phyloP scores from a whole-genome alignment of 2,888 invertebrate species.

The Physocephala rufipes region DNA sequence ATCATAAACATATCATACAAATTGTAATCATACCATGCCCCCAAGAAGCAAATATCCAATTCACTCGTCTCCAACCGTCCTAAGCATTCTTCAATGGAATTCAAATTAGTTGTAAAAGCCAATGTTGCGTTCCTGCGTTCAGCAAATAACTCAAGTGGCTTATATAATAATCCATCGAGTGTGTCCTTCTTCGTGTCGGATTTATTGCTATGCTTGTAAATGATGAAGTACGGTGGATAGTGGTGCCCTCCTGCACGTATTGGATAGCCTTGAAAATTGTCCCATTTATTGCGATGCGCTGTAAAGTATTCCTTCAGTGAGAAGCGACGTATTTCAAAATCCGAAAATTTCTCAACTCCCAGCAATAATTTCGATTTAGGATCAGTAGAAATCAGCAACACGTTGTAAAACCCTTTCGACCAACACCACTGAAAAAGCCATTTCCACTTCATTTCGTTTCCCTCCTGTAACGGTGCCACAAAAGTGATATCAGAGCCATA shows the following conservation, averaged over 20 bases:
- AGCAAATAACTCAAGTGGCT: slow-evolving; percentile 1
- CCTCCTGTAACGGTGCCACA: background rate
- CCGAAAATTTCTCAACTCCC: slow-evolving; percentile 8
- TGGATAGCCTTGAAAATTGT: slow-evolving; percentile 21
- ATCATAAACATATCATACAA: background rate
- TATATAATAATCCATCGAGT: background rate
- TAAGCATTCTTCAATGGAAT: background rate
- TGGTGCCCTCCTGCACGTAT: slow-evolving; percentile 19
- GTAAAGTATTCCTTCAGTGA: slow-evolving; percentile 11
- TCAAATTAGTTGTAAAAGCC: too few species aligned
- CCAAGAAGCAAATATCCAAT: background rate
- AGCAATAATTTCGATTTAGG: background rate
- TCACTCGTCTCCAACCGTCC: background rate
- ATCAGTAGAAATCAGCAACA: slow-evolving; percentile 8
- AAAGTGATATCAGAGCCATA: slow-evolving; percentile 26
- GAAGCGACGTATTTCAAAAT: background rate
- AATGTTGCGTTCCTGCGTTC: background rate
- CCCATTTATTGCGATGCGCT: background rate
- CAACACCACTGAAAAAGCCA: slow-evolving; percentile 31
- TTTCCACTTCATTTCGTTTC: background rate
- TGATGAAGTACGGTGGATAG: slow-evolving; percentile 33
- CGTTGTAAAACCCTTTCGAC: slow-evolving; percentile 22
- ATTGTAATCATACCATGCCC: background rate
- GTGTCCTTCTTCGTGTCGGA: background rate
- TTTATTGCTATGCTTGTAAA: slow-evolving; percentile 21